Evolutionary conservation across 2,888 invertebrate species (phyloP).

Genomic region (Ferdinandea cuprea): DNA sequence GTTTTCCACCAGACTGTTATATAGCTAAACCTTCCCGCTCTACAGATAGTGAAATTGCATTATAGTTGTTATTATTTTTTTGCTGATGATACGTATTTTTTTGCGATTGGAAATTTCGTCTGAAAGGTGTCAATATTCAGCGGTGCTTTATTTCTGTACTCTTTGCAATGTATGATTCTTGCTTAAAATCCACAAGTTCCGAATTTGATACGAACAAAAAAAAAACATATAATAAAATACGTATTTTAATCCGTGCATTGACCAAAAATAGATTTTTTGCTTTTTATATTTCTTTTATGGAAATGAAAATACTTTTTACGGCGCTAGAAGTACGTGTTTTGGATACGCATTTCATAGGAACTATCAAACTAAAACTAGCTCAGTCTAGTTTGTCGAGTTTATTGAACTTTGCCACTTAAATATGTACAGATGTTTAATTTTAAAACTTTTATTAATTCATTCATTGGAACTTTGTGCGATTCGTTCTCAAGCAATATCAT

Average conservation of each 20-base stretch:
- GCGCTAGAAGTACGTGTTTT: conserved; percentile 46
- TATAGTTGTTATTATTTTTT: too few species aligned
- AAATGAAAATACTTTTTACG: conserved; percentile 24
- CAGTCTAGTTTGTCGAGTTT: conserved; percentile 11
- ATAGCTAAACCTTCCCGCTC: not conserved
- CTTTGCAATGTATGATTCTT: not conserved
- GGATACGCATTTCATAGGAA: conserved; percentile 38
- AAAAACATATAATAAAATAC: too few species aligned
- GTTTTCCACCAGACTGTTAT: conserved; percentile 28
- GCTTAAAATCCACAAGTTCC: not conserved
- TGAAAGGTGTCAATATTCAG: conserved; percentile 20
- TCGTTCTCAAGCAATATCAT: not conserved
- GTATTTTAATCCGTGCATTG: conserved; percentile 20
- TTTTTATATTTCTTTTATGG: conserved; percentile 17
- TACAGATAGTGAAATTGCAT: not conserved
- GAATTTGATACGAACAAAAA: not conserved
- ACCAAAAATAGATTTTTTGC: conserved; percentile 3
- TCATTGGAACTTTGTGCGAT: not conserved
- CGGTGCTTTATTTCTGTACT: not conserved
- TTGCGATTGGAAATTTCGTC: conserved; percentile 26
- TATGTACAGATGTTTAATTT: conserved; percentile 1
- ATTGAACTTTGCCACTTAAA: conserved; percentile 25
- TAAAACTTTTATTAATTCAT: conserved; percentile 3
- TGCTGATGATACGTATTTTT: conserved; percentile 13
- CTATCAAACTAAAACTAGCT: conserved; percentile 2